Evolutionary conservation across 2,113 vertebrate genomes (phyloP).

Genomic region (Circaetus cinerascens): DNA sequence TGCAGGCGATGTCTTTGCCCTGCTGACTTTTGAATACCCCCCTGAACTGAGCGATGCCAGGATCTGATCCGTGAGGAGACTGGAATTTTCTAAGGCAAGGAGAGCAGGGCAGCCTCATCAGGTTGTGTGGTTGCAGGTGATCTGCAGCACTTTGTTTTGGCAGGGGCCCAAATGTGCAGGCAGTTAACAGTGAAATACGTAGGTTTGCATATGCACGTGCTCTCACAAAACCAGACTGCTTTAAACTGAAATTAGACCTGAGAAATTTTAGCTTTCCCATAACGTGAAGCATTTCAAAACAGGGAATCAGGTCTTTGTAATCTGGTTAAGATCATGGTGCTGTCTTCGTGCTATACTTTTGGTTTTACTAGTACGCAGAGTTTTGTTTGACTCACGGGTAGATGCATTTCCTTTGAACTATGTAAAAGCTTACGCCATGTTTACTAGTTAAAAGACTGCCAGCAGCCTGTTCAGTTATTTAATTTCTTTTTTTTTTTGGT

Average conservation of each 20-base stretch:
- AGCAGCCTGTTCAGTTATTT: not conserved
- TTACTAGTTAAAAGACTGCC: not conserved
- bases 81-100: not conserved
- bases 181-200: not conserved
- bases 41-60: not conserved
- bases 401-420: not conserved
- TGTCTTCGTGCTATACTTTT: not conserved
- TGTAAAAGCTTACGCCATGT: not conserved
- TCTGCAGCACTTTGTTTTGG: not conserved
- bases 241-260: not conserved
- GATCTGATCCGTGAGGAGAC: rapidly evolving
- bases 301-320: not conserved
- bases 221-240: not conserved
- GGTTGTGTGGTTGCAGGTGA: not conserved
- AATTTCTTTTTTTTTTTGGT: not conserved
- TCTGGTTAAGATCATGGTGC: not conserved
- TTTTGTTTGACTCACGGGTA: not conserved
- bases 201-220: not conserved
- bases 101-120: not conserved
- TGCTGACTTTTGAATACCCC: not conserved
- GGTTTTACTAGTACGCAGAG: not conserved
- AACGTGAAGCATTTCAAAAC: not conserved
- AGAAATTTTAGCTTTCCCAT: not conserved
- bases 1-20: not conserved
- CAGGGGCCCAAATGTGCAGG: not conserved